phyloP scores from a whole-genome alignment of 2,113 vertebrate species.

The Gobius niger region DNA sequence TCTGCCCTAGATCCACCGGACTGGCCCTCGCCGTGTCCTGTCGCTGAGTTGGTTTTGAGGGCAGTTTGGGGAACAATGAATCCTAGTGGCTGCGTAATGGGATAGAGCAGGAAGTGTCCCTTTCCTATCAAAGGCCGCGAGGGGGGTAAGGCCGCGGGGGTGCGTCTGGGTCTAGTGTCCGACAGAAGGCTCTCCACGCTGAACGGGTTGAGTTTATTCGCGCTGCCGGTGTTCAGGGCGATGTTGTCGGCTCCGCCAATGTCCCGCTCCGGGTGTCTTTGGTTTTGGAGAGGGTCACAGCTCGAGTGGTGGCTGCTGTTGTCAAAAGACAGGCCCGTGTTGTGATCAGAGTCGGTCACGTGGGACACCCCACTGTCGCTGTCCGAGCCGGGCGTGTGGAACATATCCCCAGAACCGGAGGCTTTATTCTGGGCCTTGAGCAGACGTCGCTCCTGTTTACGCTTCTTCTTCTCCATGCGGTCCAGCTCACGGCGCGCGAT shows the following conservation, averaged over 20 bases:
- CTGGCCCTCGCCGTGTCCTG: conserved; percentile 4
- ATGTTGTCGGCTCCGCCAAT: conserved; percentile 75
- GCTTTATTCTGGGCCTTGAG: conserved; percentile 89
- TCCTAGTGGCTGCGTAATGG: conserved; percentile 93
- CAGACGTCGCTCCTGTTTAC: conserved; percentile 94
- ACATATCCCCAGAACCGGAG: conserved; percentile 79
- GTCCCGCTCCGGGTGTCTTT: conserved; percentile 83
- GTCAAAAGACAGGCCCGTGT: conserved; percentile 59
- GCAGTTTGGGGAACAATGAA: conserved; percentile 93
- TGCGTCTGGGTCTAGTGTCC: conserved; percentile 88
- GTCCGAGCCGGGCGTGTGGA: conserved; percentile 95
- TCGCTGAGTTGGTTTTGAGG: conserved; percentile 67
- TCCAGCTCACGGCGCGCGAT: conserved; percentile 94
- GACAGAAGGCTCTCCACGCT: conserved; percentile 94
- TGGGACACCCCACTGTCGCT: conserved; percentile 92
- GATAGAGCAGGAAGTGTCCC: conserved; percentile 92
- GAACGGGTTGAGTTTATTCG: conserved; percentile 91
- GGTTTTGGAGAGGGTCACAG: conserved; percentile 82
- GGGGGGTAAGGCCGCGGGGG: conserved; percentile 80
- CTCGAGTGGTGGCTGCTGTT: conserved; percentile 54
- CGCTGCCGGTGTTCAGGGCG: conserved; percentile 56
- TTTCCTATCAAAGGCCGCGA: conserved; percentile 90
- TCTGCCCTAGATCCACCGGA: conserved; percentile 26
- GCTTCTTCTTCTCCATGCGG: conserved; percentile 93
- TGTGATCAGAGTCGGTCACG: conserved; percentile 77